Base-by-base conservation (phyloP, 2,888 invertebrate species). In the Drosophila yooni region DNA sequence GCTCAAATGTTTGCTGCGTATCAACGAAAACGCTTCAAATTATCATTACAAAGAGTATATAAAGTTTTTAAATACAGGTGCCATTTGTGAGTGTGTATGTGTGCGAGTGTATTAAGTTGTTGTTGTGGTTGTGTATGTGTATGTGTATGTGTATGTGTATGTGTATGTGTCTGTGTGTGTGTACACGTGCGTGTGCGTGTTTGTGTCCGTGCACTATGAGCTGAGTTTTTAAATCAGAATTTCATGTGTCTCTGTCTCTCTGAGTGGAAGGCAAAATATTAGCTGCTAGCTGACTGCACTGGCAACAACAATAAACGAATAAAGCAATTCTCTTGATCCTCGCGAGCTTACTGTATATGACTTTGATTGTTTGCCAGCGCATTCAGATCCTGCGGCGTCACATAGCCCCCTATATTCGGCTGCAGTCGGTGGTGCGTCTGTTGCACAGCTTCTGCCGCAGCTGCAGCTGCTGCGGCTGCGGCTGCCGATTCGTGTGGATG, bases 381-480 rank as follows among this genome's bases (percentile, higher is more conserved):
- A 53, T 85, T 92, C 29, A 92, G 75, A 59, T 92, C 91, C 52
- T 89, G 89, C 33, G 90, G 91, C 54, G 92, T 92, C 51, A 92
- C 91, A 77, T 92, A 92, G 38, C 91, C 91, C 6, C 83, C 87
- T 51, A 92, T 89, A 2, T 73, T 74, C 18, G 83, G 76, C 65
- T 69, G 81, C 21, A 68, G 62, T 25, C 64, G 52, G 38, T 33
- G 66, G 29, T 58, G 34, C 34, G 58, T 34, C 40, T 65, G 61
- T 48, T 67, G 70, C 10, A 38, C 36, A 10, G 18, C n/a, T 27
- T 58, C 31, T 40, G 40, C 29, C 21, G 50, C 33, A 25, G 67
- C n/a, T 15, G 61, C 33, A 2, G 38, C 31, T 53, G 48, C 21
- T 25, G 29, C 52, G 51, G 36, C 27, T 15, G 52, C 18, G 10